These are phyloP conservation scores for Astyanax mexicanus DNA, from an alignment of 2,797 vertebrate genomes.

Conservation along the genomic window DNA sequence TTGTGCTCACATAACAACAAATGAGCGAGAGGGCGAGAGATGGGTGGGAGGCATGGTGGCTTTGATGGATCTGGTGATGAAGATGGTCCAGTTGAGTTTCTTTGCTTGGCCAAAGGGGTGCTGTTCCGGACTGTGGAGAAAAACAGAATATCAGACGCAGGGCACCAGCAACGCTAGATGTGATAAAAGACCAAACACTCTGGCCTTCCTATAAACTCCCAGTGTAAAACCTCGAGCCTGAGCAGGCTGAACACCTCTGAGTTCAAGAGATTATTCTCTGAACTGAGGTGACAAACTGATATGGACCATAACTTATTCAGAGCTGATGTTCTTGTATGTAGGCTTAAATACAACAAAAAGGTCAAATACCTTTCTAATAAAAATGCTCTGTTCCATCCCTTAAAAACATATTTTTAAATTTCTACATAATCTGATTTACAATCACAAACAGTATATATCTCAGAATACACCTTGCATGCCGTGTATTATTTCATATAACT, in stretches of 20 bases:
- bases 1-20: conserved; percentile 93
- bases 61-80: conserved; percentile 80
- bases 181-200: conserved; percentile 52
- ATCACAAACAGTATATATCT: too few relatives aligned
- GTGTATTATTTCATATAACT: too few relatives aligned
- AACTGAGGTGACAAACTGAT: conserved; percentile 30
- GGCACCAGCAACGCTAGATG: conserved; percentile 35
- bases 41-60: conserved; percentile 70
- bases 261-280: conserved; percentile 46
- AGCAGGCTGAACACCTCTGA: conserved; percentile 25
- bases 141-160: conserved; percentile 48
- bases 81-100: conserved; percentile 68
- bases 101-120: conserved; percentile 37
- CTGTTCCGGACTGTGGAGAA: conserved; percentile 42
- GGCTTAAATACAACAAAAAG: too few relatives aligned
- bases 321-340: background rate
- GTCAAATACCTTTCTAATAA: too few relatives aligned
- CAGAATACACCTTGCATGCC: too few relatives aligned
- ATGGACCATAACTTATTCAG: conserved; percentile 32
- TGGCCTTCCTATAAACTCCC: conserved; percentile 52
- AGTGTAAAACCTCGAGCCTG: conserved; percentile 34
- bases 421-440: too few relatives aligned
- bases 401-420: too few relatives aligned
- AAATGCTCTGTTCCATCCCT: too few relatives aligned
- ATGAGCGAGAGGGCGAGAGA: conserved; percentile 59